These are phyloP conservation scores for Penelope pileata DNA, from an alignment of 2,113 vertebrate species.

Conservation along the genomic window DNA sequence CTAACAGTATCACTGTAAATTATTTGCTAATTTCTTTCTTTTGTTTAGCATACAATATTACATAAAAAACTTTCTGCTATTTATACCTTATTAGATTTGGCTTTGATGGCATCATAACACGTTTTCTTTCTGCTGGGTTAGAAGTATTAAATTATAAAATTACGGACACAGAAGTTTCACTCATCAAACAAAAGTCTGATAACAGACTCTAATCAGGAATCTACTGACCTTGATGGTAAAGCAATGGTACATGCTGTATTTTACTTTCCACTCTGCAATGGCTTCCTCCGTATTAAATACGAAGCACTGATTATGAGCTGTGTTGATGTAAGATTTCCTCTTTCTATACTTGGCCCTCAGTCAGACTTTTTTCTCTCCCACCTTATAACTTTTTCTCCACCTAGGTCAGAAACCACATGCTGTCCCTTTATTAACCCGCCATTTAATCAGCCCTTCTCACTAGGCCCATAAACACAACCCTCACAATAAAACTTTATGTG, in stretches of 20 bases:
- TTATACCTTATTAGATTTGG: background rate
- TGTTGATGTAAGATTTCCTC: slow-evolving; percentile 40
- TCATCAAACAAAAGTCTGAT: background rate
- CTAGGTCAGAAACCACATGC: slow-evolving; percentile 65
- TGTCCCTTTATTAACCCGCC: slow-evolving; percentile 65
- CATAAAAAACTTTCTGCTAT: background rate
- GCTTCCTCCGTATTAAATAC: slow-evolving; percentile 17
- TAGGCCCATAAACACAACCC: slow-evolving; percentile 62
- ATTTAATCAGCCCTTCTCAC: slow-evolving; percentile 62
- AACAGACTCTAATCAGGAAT: background rate
- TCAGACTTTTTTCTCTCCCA: slow-evolving; percentile 41
- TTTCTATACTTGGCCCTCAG: slow-evolving; percentile 29
- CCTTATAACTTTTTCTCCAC: slow-evolving; percentile 53
- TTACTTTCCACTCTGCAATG: background rate
- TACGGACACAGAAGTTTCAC: background rate
- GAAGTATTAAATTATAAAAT: background rate
- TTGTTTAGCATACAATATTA: background rate
- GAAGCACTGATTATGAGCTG: slow-evolving; percentile 29
- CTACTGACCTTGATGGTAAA: background rate
- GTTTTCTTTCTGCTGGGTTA: background rate
- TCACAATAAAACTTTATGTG: slow-evolving; percentile 70
- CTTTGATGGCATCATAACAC: fast-evolving
- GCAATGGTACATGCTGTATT: background rate
- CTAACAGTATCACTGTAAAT: background rate
- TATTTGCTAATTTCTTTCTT: background rate